Evolutionary conservation across 2,113 vertebrate genomes (phyloP), one percentile per base, ranked within the genome.

Genomic region (Mormyrus iriodes): DNA sequence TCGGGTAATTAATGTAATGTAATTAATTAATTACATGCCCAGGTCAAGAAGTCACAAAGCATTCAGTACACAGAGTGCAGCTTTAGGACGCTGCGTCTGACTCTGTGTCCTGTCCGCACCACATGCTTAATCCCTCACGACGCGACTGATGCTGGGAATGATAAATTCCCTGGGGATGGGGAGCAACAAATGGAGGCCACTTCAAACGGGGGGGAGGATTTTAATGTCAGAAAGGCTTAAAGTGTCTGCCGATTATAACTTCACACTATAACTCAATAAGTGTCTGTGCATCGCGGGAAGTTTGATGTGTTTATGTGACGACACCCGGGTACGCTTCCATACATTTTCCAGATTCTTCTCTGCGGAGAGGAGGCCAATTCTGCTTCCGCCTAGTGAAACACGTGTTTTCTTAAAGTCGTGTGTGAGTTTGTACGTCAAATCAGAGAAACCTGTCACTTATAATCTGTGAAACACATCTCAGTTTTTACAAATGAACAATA

Each of bases 231-330:
- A 53, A 46, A 79, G 91, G 92, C 89, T 95, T 94, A 93, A 92
- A 91, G 85, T 91, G 93, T 93, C 92, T 90, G 69, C 89, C 31
- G 12, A 89, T 92, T 91, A 92, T 94, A 89, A 94, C 94, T 94
- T 93, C 91, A 92, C 91, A 91, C 92, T 92, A 93, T 93, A 94
- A 92, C 91, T 93, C 90, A 91, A 92, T 93, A 93, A 94, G 92
- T 92, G 92, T 88, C 90, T 42, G 84, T 90, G 42, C 90, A 93
- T 86, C 12, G 51, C 89, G 86, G 90, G 91, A 52, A 79, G 88
- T 90, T 79, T 88, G 3, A 46, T 82, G 83, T 93, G 93, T 92
- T 93, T 92, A 90, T 87, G 91, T 89, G 92, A 90, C 79, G 90
- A 95, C 92, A 93, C 91, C 88, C 91, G 87, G 19, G 24, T 83